Evolutionary conservation across 2,113 vertebrate genomes (phyloP).

Genomic region (Chaetodon auriga): DNA sequence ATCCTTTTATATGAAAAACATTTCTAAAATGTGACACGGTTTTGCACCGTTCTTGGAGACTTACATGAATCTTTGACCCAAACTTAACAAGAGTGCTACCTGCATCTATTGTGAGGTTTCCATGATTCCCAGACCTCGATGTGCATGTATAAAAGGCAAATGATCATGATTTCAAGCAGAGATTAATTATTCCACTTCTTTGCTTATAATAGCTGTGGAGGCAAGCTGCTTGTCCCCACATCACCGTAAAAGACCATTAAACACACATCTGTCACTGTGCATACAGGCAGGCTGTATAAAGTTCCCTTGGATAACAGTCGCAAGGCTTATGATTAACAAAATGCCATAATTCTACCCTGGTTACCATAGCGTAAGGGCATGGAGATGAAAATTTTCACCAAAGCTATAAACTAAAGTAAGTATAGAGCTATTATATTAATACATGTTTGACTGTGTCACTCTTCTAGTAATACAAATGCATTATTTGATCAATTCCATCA

Average conservation of each 20-base stretch:
- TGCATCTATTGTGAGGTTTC: slow-evolving; percentile 15
- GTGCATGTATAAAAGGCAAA: slow-evolving; percentile 16
- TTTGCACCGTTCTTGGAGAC: not conserved
- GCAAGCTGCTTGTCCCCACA: slow-evolving; percentile 15
- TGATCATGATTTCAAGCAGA: slow-evolving; percentile 15
- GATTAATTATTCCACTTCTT: slow-evolving; percentile 13
- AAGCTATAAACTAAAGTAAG: not conserved
- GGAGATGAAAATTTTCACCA: slow-evolving; percentile 5
- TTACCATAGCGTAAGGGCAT: not conserved
- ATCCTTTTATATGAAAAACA: not conserved
- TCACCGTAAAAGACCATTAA: slow-evolving; percentile 13
- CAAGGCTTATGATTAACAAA: slow-evolving; percentile 14
- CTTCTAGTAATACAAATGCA: not conserved
- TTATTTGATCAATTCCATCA: slow-evolving; percentile 18
- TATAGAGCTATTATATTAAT: not conserved
- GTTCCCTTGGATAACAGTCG: not conserved
- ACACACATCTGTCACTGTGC: slow-evolving; percentile 35
- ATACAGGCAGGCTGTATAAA: slow-evolving; percentile 16
- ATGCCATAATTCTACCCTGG: slow-evolving; percentile 14
- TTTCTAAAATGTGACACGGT: not conserved
- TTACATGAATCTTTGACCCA: slow-evolving; percentile 11
- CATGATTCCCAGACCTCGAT: slow-evolving; percentile 37
- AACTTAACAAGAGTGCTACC: slow-evolving; percentile 12
- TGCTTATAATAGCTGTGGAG: not conserved
- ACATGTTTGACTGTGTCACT: slow-evolving; percentile 19